phyloP scores from a whole-genome alignment of 2,113 vertebrate species.

The Gnathochromis pfefferi region DNA sequence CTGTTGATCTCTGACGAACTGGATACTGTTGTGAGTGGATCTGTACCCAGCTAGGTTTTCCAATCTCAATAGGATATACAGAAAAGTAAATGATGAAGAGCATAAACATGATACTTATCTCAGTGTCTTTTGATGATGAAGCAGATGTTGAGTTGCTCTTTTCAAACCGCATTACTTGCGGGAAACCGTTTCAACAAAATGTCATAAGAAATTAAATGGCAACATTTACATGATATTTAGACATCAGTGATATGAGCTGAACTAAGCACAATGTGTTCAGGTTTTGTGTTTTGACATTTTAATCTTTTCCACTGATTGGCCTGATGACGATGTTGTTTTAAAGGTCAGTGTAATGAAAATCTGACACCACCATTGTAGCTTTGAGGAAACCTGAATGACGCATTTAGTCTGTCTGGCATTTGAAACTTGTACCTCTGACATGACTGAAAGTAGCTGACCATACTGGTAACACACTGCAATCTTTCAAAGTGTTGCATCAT shows the following conservation, averaged over 20 bases:
- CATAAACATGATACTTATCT: neutral
- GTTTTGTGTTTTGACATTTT: slow-evolving; percentile 22
- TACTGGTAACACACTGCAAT: neutral
- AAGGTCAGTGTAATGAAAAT: slow-evolving; percentile 16
- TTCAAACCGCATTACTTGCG: neutral
- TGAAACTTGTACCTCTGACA: neutral
- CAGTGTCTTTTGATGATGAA: neutral
- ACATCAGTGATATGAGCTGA: neutral
- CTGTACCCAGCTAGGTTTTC: neutral
- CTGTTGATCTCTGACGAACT: neutral
- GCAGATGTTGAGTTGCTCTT: neutral
- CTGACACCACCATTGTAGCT: neutral
- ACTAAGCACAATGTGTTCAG: neutral
- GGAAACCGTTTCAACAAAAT: neutral
- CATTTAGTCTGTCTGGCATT: neutral
- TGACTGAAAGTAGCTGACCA: neutral
- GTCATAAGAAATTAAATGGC: neutral
- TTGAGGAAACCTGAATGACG: neutral
- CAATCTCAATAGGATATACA: neutral
- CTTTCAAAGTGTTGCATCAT: neutral
- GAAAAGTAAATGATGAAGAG: neutral
- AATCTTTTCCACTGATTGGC: neutral
- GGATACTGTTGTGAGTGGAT: neutral
- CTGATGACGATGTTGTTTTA: neutral
- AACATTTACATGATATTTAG: slow-evolving; percentile 14